Conservation (phyloP, 2,888 invertebrate species). For the Drosophila testacea region DNA sequence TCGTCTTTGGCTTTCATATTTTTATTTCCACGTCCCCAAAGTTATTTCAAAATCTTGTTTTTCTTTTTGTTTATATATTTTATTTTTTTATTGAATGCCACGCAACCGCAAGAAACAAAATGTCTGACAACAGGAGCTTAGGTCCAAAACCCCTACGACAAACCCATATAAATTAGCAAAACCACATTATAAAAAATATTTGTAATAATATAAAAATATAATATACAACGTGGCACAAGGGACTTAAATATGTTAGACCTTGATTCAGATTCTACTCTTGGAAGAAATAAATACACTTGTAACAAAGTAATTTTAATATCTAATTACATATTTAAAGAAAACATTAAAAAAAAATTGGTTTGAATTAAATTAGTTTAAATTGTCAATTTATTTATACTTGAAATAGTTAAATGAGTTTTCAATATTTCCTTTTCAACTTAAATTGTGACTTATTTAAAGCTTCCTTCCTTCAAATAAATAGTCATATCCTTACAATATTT, state of each 20-base stretch:
- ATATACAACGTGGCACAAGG: neutral
- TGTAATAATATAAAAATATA: neutral
- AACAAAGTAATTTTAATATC: neutral
- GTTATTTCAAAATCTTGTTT: slow-evolving; percentile 21
- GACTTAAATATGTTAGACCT: neutral
- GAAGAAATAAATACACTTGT: neutral
- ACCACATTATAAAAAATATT: neutral
- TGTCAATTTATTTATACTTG: neutral
- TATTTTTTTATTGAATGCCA: slow-evolving; percentile 12
- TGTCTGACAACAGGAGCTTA: slow-evolving; percentile 40
- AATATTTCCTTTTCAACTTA: neutral
- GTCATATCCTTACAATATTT: neutral
- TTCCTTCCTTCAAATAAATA: neutral
- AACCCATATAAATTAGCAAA: slow-evolving; percentile 26
- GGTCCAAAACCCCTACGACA: slow-evolving; percentile 17
- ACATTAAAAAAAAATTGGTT: too few relatives aligned
- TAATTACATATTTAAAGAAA: too few relatives aligned
- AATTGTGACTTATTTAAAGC: neutral
- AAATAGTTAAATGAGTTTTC: neutral
- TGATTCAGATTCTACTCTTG: neutral
- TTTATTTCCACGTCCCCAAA: slow-evolving; percentile 27
- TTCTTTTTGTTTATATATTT: slow-evolving; percentile 1
- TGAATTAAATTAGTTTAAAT: too few relatives aligned
- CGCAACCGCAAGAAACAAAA: slow-evolving; percentile 18
- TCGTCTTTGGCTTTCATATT: slow-evolving; percentile 33